Base-by-base conservation (phyloP, 37 sponge, comb jelly and placozoan species). In the Theonella swinhoei region DNA sequence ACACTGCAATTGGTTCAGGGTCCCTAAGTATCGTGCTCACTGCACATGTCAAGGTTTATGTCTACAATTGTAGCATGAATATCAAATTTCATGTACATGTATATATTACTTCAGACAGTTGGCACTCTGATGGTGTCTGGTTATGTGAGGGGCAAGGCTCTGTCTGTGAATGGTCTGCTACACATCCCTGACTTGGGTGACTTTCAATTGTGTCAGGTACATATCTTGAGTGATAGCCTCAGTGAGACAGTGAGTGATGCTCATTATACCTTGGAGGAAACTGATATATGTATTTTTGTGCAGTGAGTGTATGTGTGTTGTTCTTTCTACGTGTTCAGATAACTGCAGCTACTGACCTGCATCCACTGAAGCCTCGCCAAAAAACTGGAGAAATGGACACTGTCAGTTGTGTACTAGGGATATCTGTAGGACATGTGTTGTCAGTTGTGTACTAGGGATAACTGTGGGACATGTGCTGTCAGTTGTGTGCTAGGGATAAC, bases 111-210 rank as follows among this genome's bases (percentile, higher is more conserved):
- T n/a, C 72, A 75, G 80, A 85, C 36, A 5, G 17, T 32, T 66
- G 88, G 88, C 0, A 88, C 83, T 0, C 78, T 91, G 75, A 59
- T 37, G 20, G 88, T 94, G 39, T 83, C 90, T n/a, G 99, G 99
- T 0, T 98, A 94, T 61, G 64, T 98, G 29, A 62, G 99, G 32
- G 93, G 91, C 17, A 75, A 67, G 40, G 37, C 88, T 8, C 80
- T 98, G 73, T 90, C 93, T 31, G 91, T 89, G 14, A 92, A 98
- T 75, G 39, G 83, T 22, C 87, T 98, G 24, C 59, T 98, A 20
- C 87, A 94, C 60, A 67, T 98, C 22, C 89, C 97, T 25, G 91
- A 87, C 32, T 25, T 74, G 38, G 97, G 99, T 0, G 85, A 90
- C 59, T 98, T 81, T 71, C 94, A 91, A 71, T 69, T 96, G 82